Evolutionary conservation across 2,113 vertebrate species (phyloP).

Genomic region (Fregetta grallaria): DNA sequence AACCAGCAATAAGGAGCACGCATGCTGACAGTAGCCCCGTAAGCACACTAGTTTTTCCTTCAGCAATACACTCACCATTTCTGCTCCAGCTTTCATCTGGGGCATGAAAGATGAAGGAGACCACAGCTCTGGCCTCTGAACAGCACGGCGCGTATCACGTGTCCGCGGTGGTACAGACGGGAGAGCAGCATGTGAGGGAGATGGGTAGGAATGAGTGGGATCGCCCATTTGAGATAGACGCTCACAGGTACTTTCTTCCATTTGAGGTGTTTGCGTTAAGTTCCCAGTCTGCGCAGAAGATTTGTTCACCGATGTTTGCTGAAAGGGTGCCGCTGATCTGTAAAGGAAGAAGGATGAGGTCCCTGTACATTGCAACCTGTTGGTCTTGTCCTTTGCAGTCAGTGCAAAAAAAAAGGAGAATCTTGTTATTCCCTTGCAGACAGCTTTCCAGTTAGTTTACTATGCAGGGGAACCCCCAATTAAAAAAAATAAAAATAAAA

Average conservation of each 20-base stretch:
- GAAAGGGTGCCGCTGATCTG: neutral
- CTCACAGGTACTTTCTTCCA: neutral
- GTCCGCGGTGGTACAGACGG: neutral
- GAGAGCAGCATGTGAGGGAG: neutral
- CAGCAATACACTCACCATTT: constrained; percentile 32
- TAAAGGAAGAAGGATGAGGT: neutral
- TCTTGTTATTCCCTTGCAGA: neutral
- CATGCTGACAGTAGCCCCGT: neutral
- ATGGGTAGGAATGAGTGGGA: neutral
- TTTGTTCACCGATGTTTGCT: neutral
- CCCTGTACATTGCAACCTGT: neutral
- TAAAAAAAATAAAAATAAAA: neutral
- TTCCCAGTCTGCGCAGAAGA: neutral
- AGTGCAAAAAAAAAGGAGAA: neutral
- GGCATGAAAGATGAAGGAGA: constrained; percentile 75
- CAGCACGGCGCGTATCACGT: rapidly evolving
- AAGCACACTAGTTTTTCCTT: neutral
- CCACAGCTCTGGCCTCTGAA: constrained; percentile 45
- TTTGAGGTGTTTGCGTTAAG: neutral
- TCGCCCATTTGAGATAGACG: neutral
- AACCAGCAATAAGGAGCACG: neutral
- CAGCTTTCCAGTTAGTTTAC: neutral
- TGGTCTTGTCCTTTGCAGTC: neutral
- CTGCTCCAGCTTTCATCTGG: neutral
- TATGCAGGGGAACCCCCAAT: neutral